A percentile compares a stretch with the other conserved stretches of the same genome.
Evolutionary conservation across 2,113 vertebrate genomes (phyloP).

Genomic region (Crotalus horridus): DNA sequence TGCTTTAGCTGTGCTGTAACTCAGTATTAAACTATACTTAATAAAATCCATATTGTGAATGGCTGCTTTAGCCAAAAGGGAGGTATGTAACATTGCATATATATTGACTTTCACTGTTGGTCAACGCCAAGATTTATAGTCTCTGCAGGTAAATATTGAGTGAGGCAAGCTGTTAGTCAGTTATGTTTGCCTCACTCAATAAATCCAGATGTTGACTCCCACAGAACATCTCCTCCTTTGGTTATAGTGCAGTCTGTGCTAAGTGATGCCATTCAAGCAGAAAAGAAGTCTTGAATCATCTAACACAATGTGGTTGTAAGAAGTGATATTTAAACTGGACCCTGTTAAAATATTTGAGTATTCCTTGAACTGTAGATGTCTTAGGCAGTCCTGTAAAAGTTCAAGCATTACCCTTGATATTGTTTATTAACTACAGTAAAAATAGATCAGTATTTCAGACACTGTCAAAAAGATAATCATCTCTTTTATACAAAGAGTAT

Average conservation of each 20-base stretch:
- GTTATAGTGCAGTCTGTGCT: neutral
- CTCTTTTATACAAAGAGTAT: neutral
- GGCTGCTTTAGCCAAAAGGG: conserved; percentile 45
- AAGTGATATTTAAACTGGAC: neutral
- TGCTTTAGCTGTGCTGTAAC: conserved; percentile 4
- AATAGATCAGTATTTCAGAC: neutral
- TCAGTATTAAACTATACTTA: conserved; percentile 58
- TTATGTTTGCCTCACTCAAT: conserved; percentile 35
- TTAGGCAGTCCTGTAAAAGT: too few species aligned
- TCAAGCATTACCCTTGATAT: neutral
- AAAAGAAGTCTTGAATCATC: neutral
- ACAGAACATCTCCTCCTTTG: neutral
- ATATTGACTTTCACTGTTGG: conserved; percentile 41
- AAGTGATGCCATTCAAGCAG: neutral
- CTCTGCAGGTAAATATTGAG: conserved; percentile 44
- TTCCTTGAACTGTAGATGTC: neutral
- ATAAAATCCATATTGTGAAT: conserved; percentile 56
- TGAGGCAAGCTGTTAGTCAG: conserved; percentile 45
- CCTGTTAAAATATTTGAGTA: neutral
- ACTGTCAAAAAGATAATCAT: neutral
- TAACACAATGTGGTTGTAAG: neutral
- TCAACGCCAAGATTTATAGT: conserved; percentile 52
- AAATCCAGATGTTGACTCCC: conserved; percentile 31
- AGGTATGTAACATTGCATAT: conserved; percentile 32
- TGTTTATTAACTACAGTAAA: neutral